These are phyloP conservation scores for Grapholita molesta DNA, from an alignment of 1,140 invertebrate species.

Conservation along the genomic window DNA sequence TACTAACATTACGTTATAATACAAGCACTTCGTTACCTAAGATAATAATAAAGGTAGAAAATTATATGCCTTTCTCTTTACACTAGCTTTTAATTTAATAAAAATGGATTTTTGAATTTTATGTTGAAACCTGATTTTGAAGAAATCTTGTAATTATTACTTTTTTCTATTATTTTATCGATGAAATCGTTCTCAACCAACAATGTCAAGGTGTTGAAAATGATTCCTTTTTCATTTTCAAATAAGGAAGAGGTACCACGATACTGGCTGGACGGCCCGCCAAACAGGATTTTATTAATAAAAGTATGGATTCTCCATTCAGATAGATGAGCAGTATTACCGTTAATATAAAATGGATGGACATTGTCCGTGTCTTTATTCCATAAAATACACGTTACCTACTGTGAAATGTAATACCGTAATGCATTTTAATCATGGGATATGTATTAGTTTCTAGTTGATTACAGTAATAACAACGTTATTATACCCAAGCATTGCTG, in stretches of 20 bases:
- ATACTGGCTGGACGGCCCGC: conserved; percentile 15
- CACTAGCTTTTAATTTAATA: not conserved
- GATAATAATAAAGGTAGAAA: not conserved
- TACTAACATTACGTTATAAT: too few species aligned
- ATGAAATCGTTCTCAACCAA: too few species aligned
- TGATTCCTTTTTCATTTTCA: conserved; percentile 53
- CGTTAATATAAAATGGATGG: conserved; percentile 24
- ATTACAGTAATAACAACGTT: not conserved
- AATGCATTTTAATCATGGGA: conserved; percentile 1
- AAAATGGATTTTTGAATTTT: not conserved
- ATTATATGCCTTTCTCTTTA: not conserved
- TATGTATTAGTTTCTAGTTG: not conserved
- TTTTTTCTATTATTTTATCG: too few species aligned
- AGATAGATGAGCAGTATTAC: conserved; percentile 32
- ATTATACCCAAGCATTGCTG: not conserved
- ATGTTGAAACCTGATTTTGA: not conserved
- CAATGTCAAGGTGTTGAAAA: too few species aligned
- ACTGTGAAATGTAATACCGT: not conserved
- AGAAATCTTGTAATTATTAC: not conserved
- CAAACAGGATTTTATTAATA: conserved; percentile 32
- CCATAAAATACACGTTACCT: not conserved
- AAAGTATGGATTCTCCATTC: conserved; percentile 36
- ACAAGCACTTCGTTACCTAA: too few species aligned
- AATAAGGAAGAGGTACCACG: conserved; percentile 33
- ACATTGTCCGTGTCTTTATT: not conserved